Evolutionary conservation across 2,888 invertebrate genomes (phyloP).

Genomic region (Chironomus tentans): DNA sequence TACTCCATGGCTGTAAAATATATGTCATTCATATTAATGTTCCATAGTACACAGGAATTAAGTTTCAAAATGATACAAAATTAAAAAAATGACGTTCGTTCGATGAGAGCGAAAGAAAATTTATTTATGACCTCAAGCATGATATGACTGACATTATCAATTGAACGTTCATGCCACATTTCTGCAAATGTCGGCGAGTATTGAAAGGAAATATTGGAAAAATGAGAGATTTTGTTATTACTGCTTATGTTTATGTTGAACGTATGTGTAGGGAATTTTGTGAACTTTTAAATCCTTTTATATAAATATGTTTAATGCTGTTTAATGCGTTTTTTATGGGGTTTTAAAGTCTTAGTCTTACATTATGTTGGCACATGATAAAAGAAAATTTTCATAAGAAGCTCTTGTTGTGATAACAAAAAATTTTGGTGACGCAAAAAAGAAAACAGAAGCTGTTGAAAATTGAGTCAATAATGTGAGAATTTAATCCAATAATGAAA

Average conservation of each 20-base stretch:
- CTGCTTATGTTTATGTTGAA: no score
- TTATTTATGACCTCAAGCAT: not conserved
- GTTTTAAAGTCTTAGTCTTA: no score
- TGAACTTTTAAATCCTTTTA: no score
- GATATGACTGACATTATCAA: not conserved
- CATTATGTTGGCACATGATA: no score
- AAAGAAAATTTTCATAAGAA: no score
- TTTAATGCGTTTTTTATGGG: no score
- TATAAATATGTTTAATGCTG: no score
- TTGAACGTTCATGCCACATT: not conserved
- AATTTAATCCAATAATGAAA: not conserved
- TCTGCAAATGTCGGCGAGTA: not conserved
- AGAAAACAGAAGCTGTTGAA: not conserved
- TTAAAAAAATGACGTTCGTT: not conserved
- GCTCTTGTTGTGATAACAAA: no score
- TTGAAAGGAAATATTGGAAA: no score
- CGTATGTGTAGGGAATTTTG: no score
- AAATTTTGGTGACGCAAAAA: no score
- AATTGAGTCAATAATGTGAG: not conserved
- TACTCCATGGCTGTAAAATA: conserved; percentile 23
- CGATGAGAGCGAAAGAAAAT: not conserved
- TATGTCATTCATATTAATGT: not conserved
- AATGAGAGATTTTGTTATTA: no score
- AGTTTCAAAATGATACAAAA: not conserved
- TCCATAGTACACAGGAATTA: not conserved